A percentile compares a stretch with the other conserved stretches of the same genome.
Conservation (phyloP, 2,888 invertebrate genomes). For the Camptogramma bilineatum region DNA sequence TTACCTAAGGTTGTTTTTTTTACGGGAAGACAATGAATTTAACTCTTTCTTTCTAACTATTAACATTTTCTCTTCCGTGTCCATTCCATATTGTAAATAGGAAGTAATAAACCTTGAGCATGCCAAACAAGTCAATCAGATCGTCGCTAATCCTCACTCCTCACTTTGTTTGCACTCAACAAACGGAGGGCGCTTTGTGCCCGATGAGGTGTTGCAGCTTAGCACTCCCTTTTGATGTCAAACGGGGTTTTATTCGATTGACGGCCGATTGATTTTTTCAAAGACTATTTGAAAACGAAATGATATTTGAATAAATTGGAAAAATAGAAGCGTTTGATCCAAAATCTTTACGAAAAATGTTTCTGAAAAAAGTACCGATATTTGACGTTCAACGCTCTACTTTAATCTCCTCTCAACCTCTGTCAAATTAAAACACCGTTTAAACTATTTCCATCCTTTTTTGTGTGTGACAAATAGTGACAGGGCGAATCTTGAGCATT, state of each 20-base stretch:
- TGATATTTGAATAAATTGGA: neutral
- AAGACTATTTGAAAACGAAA: neutral
- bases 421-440: too few relatives aligned
- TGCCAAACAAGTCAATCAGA: slow-evolving; percentile 41
- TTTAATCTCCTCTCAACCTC: too few relatives aligned
- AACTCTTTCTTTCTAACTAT: too few relatives aligned
- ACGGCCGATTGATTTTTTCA: slow-evolving; percentile 25
- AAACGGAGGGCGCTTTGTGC: slow-evolving; percentile 47
- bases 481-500: too few relatives aligned
- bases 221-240: slow-evolving; percentile 28
- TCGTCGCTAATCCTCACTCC: slow-evolving; percentile 46
- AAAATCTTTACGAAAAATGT: neutral
- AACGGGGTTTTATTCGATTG: slow-evolving; percentile 24
- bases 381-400: too few relatives aligned
- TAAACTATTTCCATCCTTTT: too few relatives aligned
- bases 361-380: too few relatives aligned
- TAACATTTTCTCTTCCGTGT: too few relatives aligned
- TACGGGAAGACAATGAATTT: too few relatives aligned
- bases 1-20: too few relatives aligned
- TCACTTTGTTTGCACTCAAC: slow-evolving; percentile 46
- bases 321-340: neutral
- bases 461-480: too few relatives aligned
- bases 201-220: slow-evolving; percentile 22
- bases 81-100: slow-evolving; percentile 4
- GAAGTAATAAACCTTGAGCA: slow-evolving; percentile 32